Evolutionary conservation across 2,888 invertebrate species (phyloP), one percentile per base, ranked within the genome.

Genomic region (Craniophora ligustri): DNA sequence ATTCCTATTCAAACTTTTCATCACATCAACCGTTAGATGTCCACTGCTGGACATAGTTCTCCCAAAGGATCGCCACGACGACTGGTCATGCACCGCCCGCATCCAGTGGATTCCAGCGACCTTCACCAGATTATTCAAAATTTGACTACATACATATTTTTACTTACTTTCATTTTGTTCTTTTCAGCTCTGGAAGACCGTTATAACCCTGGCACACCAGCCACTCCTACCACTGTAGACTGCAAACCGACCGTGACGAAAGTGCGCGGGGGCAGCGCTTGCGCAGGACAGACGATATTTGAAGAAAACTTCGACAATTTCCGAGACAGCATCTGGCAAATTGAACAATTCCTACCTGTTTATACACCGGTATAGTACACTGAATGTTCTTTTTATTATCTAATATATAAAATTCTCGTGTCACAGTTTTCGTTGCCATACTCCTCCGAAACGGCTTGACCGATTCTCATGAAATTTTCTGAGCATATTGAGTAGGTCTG

Each of bases 221-320:
- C 14, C 0, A 15, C 41, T 7, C 18, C 56, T 3, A 4, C 15
- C 18, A 14, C 38, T 2, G 42, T 15, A 32, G 57, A 16, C 45
- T 93, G 93, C 62, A 61, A 54, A 1, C 76, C 85, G 0, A 86
- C 90, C 0, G 46, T 76, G 5, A 91, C 92, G 0, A 75, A 51
- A 3, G 81, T 93, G 6, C 87, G 88, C 0, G 87, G 86, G 0
- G 81, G 85, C 4, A 60, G 55, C 5, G 86, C 86, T 0, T 95
- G 95, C 75, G 83, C 87, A 8, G 94, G 94, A 0, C 85, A 93
- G 55, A 80, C 94, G 0, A 83, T 96, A 48, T 95, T 96, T 63
- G 94, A 95, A 39, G 96, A 96, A 42, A 85, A 92, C 49, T 96
- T 96, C 72, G 86, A 94, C 26, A 72, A 51, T 0, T 69, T 95